Percentiles rank a stretch among this genome's conserved stretches.
These are phyloP conservation scores for Garra rufa DNA, from an alignment of 2,113 vertebrate species.

Conservation along the genomic window DNA sequence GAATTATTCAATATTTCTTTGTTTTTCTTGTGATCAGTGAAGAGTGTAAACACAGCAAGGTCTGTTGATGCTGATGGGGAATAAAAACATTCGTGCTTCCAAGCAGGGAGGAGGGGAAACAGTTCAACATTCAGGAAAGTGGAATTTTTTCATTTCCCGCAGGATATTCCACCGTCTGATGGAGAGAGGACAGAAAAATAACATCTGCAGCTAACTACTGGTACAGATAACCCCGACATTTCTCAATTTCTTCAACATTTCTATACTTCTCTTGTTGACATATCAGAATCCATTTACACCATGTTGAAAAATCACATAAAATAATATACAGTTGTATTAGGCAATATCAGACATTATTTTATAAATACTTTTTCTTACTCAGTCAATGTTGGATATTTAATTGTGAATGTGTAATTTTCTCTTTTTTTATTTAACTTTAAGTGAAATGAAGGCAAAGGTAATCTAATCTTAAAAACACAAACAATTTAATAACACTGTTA, in stretches of 20 bases:
- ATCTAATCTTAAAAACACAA: not conserved
- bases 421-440: not conserved
- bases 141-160: conserved; percentile 32
- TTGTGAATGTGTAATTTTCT: not conserved
- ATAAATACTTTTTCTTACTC: not conserved
- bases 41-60: not conserved
- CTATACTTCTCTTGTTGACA: not conserved
- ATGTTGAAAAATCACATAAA: not conserved
- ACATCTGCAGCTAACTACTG: not conserved
- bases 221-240: not conserved
- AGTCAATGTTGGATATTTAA: not conserved
- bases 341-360: not conserved
- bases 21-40: not conserved
- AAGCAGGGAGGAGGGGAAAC: conserved; percentile 23
- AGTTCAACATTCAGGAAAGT: not conserved
- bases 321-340: not conserved
- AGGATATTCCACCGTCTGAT: conserved; percentile 29
- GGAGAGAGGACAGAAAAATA: conserved; percentile 24
- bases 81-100: conserved; percentile 6
- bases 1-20: not conserved
- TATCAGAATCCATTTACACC: not conserved
- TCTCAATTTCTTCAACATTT: not conserved
- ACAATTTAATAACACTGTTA: not conserved
- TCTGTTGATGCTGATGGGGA: conserved; percentile 16
- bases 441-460: too few species aligned